Evolutionary conservation across 2,113 vertebrate genomes (phyloP), one percentile per base, ranked within the genome.

Genomic region (Peromyscus maniculatus): DNA sequence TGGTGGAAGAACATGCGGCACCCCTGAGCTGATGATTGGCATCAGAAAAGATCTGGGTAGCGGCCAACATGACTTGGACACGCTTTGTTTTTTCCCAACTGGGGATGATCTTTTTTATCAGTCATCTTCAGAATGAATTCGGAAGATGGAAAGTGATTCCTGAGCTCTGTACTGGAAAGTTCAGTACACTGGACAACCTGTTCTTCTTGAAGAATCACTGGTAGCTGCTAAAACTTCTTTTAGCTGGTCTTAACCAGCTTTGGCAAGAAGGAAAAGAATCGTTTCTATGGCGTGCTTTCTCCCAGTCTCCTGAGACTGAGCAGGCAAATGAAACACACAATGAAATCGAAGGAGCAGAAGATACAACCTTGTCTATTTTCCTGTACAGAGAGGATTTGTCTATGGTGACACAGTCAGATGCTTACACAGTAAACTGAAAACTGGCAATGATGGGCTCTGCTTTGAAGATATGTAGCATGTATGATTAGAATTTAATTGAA

Each of bases 161-260:
- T n/a, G 83, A 66, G 21, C 64, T 64, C 36, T 46, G 3, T 26
- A 13, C 82, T 64, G 55, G 21, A 69, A 96, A 69, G 16, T 36
- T 64, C 31, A 94, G 55, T 11, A 15, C 36, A 59, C 16, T 43
- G 46, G 86, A 92, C 46, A 7, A 66, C 2, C 91, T 78, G 62
- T 52, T 80, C 91, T 96, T 94, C 24, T 72, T 52, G 17, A 90
- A 72, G n/a, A n/a, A 88, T 59, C 52, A 59, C 49, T 28, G 33
- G 21, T 8, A 49, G 59, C 57, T 93, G 31, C 62, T 91, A 43
- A 89, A 94, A 97, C 77, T 46, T 89, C 15, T 55, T 55, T 55
- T 55, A 55, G 55, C 55, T 55, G 55, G 55, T 55, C 55, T 15
- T 55, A 13, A 67, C 12, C 36, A 75, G 17, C 22, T 6, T 36